Base-by-base conservation (phyloP, 2,797 vertebrate species). In the Sandelia bainsii region DNA sequence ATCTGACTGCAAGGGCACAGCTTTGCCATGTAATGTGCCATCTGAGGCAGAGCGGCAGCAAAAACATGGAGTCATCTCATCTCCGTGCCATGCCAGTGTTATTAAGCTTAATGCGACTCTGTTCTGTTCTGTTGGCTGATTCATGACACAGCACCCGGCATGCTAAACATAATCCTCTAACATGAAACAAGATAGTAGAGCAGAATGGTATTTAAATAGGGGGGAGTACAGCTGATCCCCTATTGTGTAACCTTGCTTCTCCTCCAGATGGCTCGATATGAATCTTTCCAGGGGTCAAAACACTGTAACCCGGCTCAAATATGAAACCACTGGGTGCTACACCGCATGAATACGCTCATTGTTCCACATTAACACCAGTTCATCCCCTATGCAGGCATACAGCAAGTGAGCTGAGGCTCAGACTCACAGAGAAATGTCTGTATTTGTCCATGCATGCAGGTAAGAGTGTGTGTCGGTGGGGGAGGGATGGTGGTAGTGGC, bases 201-300 rank as follows among this genome's bases (percentile, higher is more conserved):
- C 88, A 80, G 80, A 89, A 71, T 82, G 84, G 82, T 87, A 83
- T 87, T 90, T 87, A 82, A 90, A 86, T 66, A 75, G 75, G 85
- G 85, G 89, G 66, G 82, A 90, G 87, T 72, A 60, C 81, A 82
- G 89, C 87, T 89, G 86, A 92, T 89, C 79, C 75, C 61, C 73
- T 74, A 85, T 90, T 92, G 89, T 87, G 88, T 84, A 91, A 89
- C 82, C 81, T 75, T 81, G 77, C 72, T 50, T 74, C 77, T 75
- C 76, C 71, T 75, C 80, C 85, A 92, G 84, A 90, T 89, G 84
- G 87, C 77, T 83, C 70, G 62, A 75, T 78, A 75, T 69, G 72
- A 88, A 84, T 81, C 79, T 53, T 58, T 59, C 69, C 68, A 68
- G 79, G 80, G 85, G 78, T 89, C 75, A 87, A 49, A 82, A 67